These are phyloP conservation scores for Campaea margaritaria DNA, from an alignment of 2,888 invertebrate genomes.

Conservation along the genomic window DNA sequence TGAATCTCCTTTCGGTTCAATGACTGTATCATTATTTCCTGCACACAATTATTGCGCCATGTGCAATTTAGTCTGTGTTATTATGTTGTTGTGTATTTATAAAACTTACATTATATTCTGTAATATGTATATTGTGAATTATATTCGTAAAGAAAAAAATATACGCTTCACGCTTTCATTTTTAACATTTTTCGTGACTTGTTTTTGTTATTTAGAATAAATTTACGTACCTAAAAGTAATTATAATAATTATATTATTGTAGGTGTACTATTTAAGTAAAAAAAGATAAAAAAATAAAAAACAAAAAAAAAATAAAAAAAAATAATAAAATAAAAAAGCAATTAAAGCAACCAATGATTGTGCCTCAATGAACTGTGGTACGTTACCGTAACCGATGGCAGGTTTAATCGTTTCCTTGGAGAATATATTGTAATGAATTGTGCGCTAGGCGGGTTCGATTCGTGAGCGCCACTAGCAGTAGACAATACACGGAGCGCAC, in stretches of 20 bases:
- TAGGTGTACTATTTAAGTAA: constrained; percentile 64
- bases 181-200: constrained; percentile 83
- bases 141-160: constrained; percentile 80
- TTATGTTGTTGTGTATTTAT: constrained; percentile 85
- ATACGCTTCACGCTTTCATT: constrained; percentile 84
- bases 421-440: constrained; percentile 69
- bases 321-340: constrained; percentile 71
- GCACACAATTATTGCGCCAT: constrained; percentile 80
- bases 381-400: constrained; percentile 84
- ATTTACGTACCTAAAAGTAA: constrained; percentile 85
- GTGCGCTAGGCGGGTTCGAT: constrained; percentile 54
- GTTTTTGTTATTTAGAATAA: constrained; percentile 85
- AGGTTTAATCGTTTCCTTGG: constrained; percentile 79
- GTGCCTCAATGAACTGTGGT: constrained; percentile 86
- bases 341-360: constrained; percentile 85
- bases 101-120: constrained; percentile 76
- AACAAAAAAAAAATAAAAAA: constrained; percentile 61
- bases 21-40: constrained; percentile 81
- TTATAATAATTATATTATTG: constrained; percentile 83
- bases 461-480: constrained; percentile 55
- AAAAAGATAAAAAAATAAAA: constrained; percentile 59
- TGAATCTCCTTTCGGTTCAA: constrained; percentile 83
- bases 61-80: constrained; percentile 85
- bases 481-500: constrained; percentile 75
- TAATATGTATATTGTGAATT: constrained; percentile 84